phyloP scores from a whole-genome alignment of 2,888 invertebrate genomes.

The Notodonta ziczac region DNA sequence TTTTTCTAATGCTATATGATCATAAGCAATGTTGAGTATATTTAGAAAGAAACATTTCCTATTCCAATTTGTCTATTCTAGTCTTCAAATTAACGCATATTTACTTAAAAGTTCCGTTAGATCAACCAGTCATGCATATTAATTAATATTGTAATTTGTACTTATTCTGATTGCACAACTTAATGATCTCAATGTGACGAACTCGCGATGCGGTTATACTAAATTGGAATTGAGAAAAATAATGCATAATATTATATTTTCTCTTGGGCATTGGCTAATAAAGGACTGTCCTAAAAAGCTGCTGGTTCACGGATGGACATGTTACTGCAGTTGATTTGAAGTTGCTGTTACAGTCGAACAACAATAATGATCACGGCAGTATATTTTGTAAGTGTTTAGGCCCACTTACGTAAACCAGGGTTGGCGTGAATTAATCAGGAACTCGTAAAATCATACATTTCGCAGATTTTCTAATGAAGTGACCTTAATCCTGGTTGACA shows the following conservation, averaged over 20 bases:
- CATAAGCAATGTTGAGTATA: conserved; percentile 27
- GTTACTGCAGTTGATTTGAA: conserved; percentile 68
- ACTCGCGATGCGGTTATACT: conserved; percentile 15
- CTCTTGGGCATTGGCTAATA: conserved; percentile 21
- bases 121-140: conserved; percentile 52
- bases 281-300: conserved; percentile 10
- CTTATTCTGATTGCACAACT: conserved; percentile 76
- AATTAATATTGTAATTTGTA: conserved; percentile 63
- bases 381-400: too few relatives aligned
- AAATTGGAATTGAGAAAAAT: conserved; percentile 17
- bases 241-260: conserved; percentile 11
- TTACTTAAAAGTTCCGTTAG: conserved; percentile 50
- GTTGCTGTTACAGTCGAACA: conserved; percentile 16
- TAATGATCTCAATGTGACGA: conserved; percentile 35
- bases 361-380: too few relatives aligned
- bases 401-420: too few relatives aligned
- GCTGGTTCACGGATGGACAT: conserved; percentile 27
- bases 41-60: conserved; percentile 38
- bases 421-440: too few relatives aligned
- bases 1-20: conserved; percentile 34
- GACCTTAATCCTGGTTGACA: too few relatives aligned
- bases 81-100: conserved; percentile 63
- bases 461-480: too few relatives aligned
- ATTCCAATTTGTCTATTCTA: conserved; percentile 59
- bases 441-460: too few relatives aligned